Evolutionary conservation across 37 sponge, comb jelly and placozoan species (phyloP).

Genomic region (Corticium candelabrum): DNA sequence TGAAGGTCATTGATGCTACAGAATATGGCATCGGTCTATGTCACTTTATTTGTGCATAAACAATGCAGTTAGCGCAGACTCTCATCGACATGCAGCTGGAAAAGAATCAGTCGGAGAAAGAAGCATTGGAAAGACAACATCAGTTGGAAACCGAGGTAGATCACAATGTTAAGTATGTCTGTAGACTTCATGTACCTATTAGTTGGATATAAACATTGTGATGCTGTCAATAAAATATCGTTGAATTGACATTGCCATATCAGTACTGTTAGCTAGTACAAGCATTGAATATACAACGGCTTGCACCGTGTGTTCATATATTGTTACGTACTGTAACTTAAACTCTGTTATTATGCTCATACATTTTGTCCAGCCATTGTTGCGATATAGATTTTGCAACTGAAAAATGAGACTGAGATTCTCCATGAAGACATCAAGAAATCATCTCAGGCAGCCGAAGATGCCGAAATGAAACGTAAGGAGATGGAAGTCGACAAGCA

Average conservation of each 20-base stretch:
- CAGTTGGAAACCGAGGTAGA: not conserved
- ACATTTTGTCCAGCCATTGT: too few species aligned
- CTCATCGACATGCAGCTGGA: not conserved
- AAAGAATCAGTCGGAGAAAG: conserved; percentile 2
- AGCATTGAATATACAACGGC: too few species aligned
- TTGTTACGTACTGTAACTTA: too few species aligned
- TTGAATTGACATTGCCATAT: too few species aligned
- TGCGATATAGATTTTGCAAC: not conserved
- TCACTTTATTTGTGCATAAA: not conserved
- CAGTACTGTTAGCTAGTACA: too few species aligned
- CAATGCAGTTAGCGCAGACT: not conserved
- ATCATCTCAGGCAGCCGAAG: not conserved
- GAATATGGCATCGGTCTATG: not conserved
- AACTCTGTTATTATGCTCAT: too few species aligned
- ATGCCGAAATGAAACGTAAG: not conserved
- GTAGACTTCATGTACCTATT: not conserved
- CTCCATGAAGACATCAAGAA: not conserved
- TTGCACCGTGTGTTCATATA: too few species aligned
- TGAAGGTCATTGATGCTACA: not conserved
- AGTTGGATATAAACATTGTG: too few species aligned
- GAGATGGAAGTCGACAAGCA: not conserved
- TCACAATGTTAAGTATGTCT: not conserved
- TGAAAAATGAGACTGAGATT: not conserved
- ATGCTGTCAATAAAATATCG: too few species aligned
- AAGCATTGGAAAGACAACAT: not conserved